Conservation (phyloP, 2,113 vertebrate species). For the Pan paniscus region DNA sequence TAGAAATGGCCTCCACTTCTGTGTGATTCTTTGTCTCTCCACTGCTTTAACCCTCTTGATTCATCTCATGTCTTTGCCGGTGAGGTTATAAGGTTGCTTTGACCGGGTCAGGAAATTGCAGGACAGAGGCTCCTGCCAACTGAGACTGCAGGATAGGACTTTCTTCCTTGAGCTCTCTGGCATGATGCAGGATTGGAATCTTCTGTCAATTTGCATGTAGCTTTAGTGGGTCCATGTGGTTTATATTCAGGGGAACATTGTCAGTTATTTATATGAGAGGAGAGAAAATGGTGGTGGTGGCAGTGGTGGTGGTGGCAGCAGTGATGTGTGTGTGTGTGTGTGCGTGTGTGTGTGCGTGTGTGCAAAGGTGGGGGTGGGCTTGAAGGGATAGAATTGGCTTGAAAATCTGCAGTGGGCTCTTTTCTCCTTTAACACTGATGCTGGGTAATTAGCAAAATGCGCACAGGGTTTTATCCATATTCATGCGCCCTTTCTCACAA, state of each 20-base stretch:
- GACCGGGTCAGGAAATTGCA: neutral
- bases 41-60: neutral
- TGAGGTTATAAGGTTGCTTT: conserved; percentile 17
- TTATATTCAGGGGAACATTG: conserved; percentile 71
- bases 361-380: conserved; percentile 60
- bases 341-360: conserved; percentile 17
- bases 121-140: conserved; percentile 50
- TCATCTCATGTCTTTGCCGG: neutral
- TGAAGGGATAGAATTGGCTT: conserved; percentile 64
- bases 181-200: conserved; percentile 66
- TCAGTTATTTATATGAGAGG: conserved; percentile 61
- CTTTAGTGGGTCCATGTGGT: conserved; percentile 72
- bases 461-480: conserved; percentile 78
- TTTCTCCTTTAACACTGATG: conserved; percentile 69
- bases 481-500: conserved; percentile 76
- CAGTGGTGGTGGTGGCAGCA: neutral
- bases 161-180: conserved; percentile 59
- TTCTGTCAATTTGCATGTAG: conserved; percentile 72
- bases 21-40: conserved; percentile 23
- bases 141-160: neutral
- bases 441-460: conserved; percentile 80
- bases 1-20: neutral
- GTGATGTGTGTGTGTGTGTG: conserved; percentile 33
- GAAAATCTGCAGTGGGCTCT: conserved; percentile 69
- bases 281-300: conserved; percentile 47